Base-by-base conservation (phyloP, 2,797 vertebrate genomes). In the Parauchenoglanis ngamensis region DNA sequence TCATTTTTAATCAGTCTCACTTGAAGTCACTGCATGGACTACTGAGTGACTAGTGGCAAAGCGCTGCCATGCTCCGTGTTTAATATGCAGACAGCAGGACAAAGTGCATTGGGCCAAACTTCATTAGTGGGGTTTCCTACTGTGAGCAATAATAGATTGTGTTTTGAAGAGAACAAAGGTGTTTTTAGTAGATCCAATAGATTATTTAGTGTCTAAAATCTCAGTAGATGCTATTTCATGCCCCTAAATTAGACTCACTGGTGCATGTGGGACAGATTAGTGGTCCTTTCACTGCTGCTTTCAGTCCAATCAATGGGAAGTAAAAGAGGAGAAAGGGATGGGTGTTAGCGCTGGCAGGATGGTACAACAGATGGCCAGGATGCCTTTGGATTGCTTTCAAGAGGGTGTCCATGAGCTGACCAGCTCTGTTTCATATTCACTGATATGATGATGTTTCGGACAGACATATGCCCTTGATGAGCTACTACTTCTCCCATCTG, bases 1-100 rank as follows among this genome's bases (percentile, higher is more conserved):
- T 96, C 93, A 95, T 94, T 92, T 95, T 94, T 93, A 94, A 94
- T 96, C 94, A 95, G 91, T 88, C 87, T 94, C 93, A 94, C 87
- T 90, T 88, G 72, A 85, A 92, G 91, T 92, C 91, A 87, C 93
- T 92, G 92, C 83, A 75, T 91, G 89, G 90, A 93, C 90, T 90
- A 93, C 89, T 46, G 79, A 82, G 17, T 76, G 76, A 65, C 61
- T 86, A 85, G 87, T 85, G 67, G 72, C n/a, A 63, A 49, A 63
- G 65, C 31, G n/a, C 25, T 31, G 1, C 57, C 73, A 83, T 59
- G 11, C 68, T 82, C 68, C 49, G 57, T 67, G 75, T 72, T 85
- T 85, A 73, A 81, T 84, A 56, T 81, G 81, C 79, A 87, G 52
- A 75, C 44, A 81, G 40, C 65, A 87, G 46, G 83, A 78, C 77